Evolutionary conservation across 2,888 invertebrate genomes (phyloP).

Genomic region (Trissolcus brochymenae): DNA sequence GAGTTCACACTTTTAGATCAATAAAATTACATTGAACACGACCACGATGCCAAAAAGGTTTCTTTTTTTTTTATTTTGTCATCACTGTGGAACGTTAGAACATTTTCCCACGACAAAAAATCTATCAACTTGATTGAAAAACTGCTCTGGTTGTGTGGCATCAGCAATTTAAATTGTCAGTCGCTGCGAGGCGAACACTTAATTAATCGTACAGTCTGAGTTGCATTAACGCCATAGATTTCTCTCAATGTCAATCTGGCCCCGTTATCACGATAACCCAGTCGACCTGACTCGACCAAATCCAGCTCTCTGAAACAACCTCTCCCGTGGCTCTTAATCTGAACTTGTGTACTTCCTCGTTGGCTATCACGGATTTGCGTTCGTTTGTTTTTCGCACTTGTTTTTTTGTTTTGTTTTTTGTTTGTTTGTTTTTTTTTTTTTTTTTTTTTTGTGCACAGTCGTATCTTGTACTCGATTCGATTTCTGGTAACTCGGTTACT

Average conservation of each 20-base stretch:
- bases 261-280: conserved; percentile 50
- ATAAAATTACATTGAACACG: not conserved
- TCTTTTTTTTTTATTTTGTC: too few relatives aligned
- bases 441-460: conserved; percentile 55
- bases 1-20: not conserved
- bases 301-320: conserved; percentile 13
- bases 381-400: conserved; percentile 30
- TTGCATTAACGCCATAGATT: conserved; percentile 39
- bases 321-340: conserved; percentile 33
- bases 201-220: conserved; percentile 26
- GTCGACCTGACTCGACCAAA: conserved; percentile 21
- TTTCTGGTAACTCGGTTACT: conserved; percentile 68
- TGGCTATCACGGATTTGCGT: conserved; percentile 18
- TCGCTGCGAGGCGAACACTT: conserved; percentile 28
- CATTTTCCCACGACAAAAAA: not conserved
- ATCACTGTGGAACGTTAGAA: too few relatives aligned
- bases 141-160: not conserved
- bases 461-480: conserved; percentile 64
- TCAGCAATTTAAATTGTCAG: conserved; percentile 39
- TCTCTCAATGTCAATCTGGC: conserved; percentile 44
- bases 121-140: not conserved
- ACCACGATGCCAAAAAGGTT: too few relatives aligned
- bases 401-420: too few relatives aligned
- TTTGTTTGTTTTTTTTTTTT: not conserved
- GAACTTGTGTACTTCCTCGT: conserved; percentile 39